phyloP scores from a whole-genome alignment of 2,113 vertebrate species.

The Sceloporus undulatus region DNA sequence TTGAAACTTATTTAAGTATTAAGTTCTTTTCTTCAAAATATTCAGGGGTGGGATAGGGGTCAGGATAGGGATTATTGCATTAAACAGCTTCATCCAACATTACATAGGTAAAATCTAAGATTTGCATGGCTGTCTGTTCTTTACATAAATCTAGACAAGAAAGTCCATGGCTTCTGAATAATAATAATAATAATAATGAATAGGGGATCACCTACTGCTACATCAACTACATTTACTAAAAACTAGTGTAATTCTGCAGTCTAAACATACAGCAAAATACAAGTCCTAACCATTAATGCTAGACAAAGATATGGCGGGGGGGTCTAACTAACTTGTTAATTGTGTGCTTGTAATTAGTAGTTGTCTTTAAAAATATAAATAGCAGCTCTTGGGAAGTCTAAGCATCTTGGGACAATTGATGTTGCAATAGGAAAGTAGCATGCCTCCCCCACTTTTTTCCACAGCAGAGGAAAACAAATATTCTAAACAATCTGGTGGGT shows the following conservation, averaged over 20 bases:
- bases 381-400: neutral
- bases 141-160: neutral
- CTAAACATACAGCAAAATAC: neutral
- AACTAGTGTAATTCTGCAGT: neutral
- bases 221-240: neutral
- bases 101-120: neutral
- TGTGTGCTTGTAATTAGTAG: neutral
- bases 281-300: neutral
- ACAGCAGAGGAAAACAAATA: too few species aligned
- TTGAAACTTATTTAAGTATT: neutral
- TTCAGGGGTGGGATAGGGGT: neutral
- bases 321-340: neutral
- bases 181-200: too few species aligned
- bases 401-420: neutral
- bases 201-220: neutral
- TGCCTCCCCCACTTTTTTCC: too few species aligned
- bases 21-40: neutral
- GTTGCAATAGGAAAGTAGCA: too few species aligned
- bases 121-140: neutral
- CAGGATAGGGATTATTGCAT: neutral
- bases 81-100: neutral
- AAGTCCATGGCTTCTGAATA: neutral
- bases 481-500: too few species aligned
- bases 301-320: neutral
- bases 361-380: neutral